Base-by-base conservation (phyloP, 2,888 invertebrate species). In the Oligia strigilis region DNA sequence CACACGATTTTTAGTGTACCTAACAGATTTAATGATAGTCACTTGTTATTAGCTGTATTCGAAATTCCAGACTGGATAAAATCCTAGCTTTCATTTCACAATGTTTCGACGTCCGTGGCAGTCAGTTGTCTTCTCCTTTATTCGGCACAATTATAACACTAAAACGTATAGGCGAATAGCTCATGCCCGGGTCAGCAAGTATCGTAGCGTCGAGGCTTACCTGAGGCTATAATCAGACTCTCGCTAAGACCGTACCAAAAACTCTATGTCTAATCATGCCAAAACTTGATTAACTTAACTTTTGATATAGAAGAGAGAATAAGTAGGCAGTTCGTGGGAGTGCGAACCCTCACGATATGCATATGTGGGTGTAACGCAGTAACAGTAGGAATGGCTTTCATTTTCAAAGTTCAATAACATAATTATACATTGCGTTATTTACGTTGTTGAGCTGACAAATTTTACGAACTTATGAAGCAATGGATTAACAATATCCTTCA, bases 21-120 rank as follows among this genome's bases (percentile, higher is more conserved):
- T 9, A 13, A n/a, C 17, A 46, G n/a, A 65, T 71, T 76, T 40
- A 52, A 72, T 78, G 36, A n/a, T 14, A 46, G 36, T 40, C 1
- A 40, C 81, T 46, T 43, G 9, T 70, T 23, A 17, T n/a, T 62
- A 2, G 14, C 14, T 36, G 72, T 8, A 36, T 69, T 80, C 13
- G 13, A 55, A 81, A 81, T 64, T 55, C 29, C 9, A 13, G 19
- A n/a, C 62, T 43, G 19, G 52, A 52, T 75, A 62, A 36, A 55
- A 71, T 75, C 14, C 4, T 75, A 60, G 9, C 49, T 77, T 40
- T 64, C n/a, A 29, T 62, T 75, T 75, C 8, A 40, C 23, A 36
- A 1, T 46, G 13, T 49, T 49, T 46, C 62, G n/a, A 49, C 60
- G 3, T 40, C 49, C 19, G n/a, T 49, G 23, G 43, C 19, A 43